Evolutionary conservation across 1,140 invertebrate species (phyloP), one percentile per base, ranked within the genome.

Genomic region (Drosophila erecta): DNA sequence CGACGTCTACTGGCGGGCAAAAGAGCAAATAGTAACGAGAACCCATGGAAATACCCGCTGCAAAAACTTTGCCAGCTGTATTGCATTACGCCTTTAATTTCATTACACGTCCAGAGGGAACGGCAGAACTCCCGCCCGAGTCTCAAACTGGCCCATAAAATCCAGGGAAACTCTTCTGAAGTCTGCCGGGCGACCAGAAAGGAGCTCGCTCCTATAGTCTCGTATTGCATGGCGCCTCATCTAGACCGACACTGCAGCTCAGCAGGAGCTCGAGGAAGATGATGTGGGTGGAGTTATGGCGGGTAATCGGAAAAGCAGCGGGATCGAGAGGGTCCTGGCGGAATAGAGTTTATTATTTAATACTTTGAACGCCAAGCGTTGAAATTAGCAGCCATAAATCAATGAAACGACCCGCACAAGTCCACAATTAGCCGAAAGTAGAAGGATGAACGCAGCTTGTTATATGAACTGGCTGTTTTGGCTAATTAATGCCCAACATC

Each of bases 51-150:
- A 87, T 86, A 86, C 87, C 66, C 83, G 83, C 83, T 87, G 56
- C 44, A 66, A 87, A 87, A 86, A 87, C 75, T 87, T 86, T 86
- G 59, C 77, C 83, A 83, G 75, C 83, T 83, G 83, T 86, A 86
- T 86, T 86, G 86, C 83, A 87, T 86, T 86, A 87, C 83, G 83
- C 84, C 83, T 87, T 86, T 86, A 87, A 86, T 86, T 86, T 87
- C 75, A 86, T 86, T 86, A 86, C 75, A 76, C 51, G 43, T 49
- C 49, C 46, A 60, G 62, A 54, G 54, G 56, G 59, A 55, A 40
- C 38, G 64, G 74, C 77, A 50, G 33, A 49, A 54, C 33, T 58
- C 64, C 49, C 58, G 4, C 11, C 22, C 40, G 8, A 30, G 15
- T 12, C 22, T 50, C 15, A 46, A 7, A 37, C 64, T 79, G 62